phyloP scores from a whole-genome alignment of 1,140 invertebrate species.

The Sitobion miscanthi region DNA sequence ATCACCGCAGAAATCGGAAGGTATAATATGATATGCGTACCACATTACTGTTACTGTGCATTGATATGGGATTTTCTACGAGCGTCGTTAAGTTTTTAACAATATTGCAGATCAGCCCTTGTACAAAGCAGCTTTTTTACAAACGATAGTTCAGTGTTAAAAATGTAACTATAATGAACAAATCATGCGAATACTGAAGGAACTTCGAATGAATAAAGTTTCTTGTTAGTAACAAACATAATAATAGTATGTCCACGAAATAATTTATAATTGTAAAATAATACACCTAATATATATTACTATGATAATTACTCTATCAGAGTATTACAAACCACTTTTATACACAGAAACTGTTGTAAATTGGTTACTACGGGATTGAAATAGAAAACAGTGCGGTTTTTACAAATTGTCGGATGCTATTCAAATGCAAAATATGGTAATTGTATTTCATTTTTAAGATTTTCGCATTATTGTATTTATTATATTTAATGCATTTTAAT shows the following conservation, averaged over 20 bases:
- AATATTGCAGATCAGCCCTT: neutral
- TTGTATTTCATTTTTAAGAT: neutral
- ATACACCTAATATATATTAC: neutral
- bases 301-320: neutral
- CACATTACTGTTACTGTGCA: neutral
- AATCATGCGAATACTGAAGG: neutral
- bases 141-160: neutral
- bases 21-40: neutral
- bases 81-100: too few relatives aligned
- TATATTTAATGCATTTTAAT: neutral
- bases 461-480: neutral
- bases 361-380: neutral
- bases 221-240: neutral
- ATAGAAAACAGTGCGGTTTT: neutral
- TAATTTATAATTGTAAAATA: neutral
- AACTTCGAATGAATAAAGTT: neutral
- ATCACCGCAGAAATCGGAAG: neutral
- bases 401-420: neutral
- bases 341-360: neutral
- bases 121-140: too few relatives aligned
- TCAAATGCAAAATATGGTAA: neutral
- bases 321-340: neutral
- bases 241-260: neutral
- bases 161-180: neutral
- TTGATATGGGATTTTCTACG: neutral